These are phyloP conservation scores for Dicrostonyx torquatus DNA, from an alignment of 2,797 vertebrate species.

Conservation along the genomic window DNA sequence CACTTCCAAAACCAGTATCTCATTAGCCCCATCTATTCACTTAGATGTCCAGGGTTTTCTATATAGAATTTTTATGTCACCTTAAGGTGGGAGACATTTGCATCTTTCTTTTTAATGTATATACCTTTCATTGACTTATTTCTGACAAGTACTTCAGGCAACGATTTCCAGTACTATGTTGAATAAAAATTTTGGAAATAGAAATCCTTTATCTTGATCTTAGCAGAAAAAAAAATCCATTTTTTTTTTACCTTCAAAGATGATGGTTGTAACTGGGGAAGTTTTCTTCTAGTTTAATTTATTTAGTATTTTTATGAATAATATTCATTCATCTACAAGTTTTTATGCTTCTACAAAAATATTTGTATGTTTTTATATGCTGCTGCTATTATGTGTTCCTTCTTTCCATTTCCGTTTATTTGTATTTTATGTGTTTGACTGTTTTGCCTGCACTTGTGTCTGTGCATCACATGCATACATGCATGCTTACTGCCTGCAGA, in stretches of 20 bases:
- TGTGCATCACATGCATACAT: background rate
- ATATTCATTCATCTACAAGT: background rate
- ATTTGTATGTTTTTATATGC: background rate
- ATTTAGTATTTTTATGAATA: background rate
- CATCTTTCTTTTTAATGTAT: constrained; percentile 10
- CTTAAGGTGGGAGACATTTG: background rate
- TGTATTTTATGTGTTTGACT: background rate
- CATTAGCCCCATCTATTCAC: background rate
- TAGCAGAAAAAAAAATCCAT: background rate
- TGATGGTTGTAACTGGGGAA: background rate
- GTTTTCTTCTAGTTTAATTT: background rate
- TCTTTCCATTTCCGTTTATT: background rate
- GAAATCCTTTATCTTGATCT: background rate
- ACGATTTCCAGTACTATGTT: background rate
- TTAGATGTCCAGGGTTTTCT: background rate
- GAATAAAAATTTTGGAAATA: background rate
- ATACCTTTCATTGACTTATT: background rate
- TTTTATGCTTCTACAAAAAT: background rate
- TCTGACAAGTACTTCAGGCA: background rate
- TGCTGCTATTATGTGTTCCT: background rate
- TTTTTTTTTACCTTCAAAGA: background rate
- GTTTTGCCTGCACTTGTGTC: background rate
- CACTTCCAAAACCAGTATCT: background rate
- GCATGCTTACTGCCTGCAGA: background rate
- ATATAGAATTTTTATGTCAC: background rate